A percentile compares a stretch with the other conserved stretches of the same genome.
Evolutionary conservation across 2,797 vertebrate genomes (phyloP).

Genomic region (Steatocranus sp.): DNA sequence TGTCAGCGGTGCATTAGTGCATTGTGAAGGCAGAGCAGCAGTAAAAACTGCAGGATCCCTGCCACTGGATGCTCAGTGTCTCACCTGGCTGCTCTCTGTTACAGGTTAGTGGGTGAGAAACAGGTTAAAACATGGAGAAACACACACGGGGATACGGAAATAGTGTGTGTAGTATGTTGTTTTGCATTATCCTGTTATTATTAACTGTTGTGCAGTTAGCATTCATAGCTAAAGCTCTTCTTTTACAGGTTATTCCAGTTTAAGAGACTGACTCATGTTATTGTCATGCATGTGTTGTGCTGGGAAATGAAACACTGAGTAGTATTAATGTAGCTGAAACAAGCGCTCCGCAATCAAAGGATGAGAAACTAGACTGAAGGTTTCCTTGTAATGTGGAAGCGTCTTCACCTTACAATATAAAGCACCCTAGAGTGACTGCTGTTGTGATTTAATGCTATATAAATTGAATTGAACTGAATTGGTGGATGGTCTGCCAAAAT

Average conservation of each 20-base stretch:
- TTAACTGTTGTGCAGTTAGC: neutral
- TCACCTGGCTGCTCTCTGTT: neutral
- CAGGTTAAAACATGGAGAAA: neutral
- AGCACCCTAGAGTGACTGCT: neutral
- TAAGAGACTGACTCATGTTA: neutral
- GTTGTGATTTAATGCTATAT: neutral
- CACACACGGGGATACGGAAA: neutral
- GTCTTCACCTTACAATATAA: neutral
- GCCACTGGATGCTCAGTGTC: neutral
- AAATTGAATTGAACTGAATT: neutral
- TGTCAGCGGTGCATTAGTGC: neutral
- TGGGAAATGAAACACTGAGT: neutral
- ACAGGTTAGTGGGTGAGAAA: conserved; percentile 20
- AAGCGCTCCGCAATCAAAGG: neutral
- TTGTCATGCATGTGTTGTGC: neutral
- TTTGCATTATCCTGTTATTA: neutral
- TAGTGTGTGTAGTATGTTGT: neutral
- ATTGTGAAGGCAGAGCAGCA: neutral
- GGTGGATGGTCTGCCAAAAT: neutral
- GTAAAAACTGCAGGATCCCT: neutral
- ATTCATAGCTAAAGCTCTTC: neutral
- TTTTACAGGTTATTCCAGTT: neutral
- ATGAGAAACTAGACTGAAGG: neutral
- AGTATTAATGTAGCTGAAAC: neutral
- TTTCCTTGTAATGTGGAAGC: neutral